phyloP scores from a whole-genome alignment of 2,888 invertebrate genomes.

The Drosophila atroscutellata region DNA sequence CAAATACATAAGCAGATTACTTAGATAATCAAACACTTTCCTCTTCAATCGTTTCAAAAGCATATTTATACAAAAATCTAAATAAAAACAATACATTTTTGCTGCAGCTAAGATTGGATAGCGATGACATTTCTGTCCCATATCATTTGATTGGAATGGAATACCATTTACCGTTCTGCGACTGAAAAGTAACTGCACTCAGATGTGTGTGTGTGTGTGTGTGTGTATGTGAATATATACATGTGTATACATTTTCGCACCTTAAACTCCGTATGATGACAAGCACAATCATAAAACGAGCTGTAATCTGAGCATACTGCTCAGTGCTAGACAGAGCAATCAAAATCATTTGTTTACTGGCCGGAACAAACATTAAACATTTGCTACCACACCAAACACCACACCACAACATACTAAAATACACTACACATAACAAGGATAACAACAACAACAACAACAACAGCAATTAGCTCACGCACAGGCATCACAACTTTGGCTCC shows the following conservation, averaged over 20 bases:
- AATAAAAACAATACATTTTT: neutral
- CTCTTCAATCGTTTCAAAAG: neutral
- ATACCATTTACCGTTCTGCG: neutral
- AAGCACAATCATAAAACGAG: conserved; percentile 16
- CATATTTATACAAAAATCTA: neutral
- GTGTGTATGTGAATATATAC: too few species aligned
- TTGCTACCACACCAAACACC: conserved; percentile 10
- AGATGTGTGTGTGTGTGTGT: neutral
- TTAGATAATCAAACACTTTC: neutral
- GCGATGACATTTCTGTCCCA: neutral
- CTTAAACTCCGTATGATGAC: conserved; percentile 1
- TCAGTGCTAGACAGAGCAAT: conserved; percentile 31
- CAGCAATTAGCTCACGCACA: conserved; percentile 16
- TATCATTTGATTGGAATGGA: neutral
- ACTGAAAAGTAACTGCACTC: neutral
- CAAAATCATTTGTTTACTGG: conserved; percentile 55
- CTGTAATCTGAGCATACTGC: conserved; percentile 25
- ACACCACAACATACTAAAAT: neutral
- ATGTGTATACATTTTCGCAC: neutral
- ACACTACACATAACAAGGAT: conserved; percentile 10
- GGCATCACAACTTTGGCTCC: conserved; percentile 15
- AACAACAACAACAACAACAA: neutral
- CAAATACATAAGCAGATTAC: neutral
- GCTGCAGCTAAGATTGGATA: neutral
- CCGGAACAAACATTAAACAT: conserved; percentile 36